Evolutionary conservation across 2,797 vertebrate genomes (phyloP).

Genomic region (Sebastes vulpes): DNA sequence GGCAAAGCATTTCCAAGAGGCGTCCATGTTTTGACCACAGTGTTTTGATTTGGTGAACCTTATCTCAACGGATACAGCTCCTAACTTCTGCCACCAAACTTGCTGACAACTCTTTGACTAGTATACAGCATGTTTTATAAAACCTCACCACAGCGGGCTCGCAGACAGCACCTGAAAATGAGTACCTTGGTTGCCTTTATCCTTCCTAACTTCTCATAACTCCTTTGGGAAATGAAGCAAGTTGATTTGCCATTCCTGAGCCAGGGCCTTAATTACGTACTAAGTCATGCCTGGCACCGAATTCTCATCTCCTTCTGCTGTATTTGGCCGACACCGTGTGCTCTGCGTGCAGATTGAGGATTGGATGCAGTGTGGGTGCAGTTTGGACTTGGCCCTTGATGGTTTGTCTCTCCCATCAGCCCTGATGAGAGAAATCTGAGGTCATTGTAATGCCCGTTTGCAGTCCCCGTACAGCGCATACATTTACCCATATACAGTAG

Average conservation of each 20-base stretch:
- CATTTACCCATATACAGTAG: constrained; percentile 40
- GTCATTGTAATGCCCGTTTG: constrained; percentile 69
- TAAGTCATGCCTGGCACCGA: constrained; percentile 87
- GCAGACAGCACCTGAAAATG: constrained; percentile 41
- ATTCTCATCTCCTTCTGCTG: constrained; percentile 84
- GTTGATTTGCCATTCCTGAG: constrained; percentile 84
- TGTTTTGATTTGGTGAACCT: constrained; percentile 71
- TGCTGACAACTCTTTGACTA: constrained; percentile 1
- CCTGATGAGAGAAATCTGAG: constrained; percentile 62
- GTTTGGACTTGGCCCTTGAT: constrained; percentile 70
- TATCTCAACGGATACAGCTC: constrained; percentile 52
- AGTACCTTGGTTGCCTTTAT: constrained; percentile 75
- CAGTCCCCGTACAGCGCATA: constrained; percentile 13
- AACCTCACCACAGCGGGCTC: constrained; percentile 15
- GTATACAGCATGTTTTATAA: constrained; percentile 20
- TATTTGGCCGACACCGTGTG: constrained; percentile 80
- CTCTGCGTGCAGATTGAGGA: constrained; percentile 75
- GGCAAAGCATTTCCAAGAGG: constrained; percentile 57
- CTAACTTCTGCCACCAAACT: constrained; percentile 53
- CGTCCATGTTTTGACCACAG: constrained; percentile 67
- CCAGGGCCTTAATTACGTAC: constrained; percentile 85
- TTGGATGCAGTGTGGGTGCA: constrained; percentile 71
- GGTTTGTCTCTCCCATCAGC: constrained; percentile 67
- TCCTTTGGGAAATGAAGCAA: constrained; percentile 78
- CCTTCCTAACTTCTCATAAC: constrained; percentile 79